These are phyloP conservation scores for Platycheirus rosarum DNA, from an alignment of 2,888 invertebrate genomes.

Conservation along the genomic window DNA sequence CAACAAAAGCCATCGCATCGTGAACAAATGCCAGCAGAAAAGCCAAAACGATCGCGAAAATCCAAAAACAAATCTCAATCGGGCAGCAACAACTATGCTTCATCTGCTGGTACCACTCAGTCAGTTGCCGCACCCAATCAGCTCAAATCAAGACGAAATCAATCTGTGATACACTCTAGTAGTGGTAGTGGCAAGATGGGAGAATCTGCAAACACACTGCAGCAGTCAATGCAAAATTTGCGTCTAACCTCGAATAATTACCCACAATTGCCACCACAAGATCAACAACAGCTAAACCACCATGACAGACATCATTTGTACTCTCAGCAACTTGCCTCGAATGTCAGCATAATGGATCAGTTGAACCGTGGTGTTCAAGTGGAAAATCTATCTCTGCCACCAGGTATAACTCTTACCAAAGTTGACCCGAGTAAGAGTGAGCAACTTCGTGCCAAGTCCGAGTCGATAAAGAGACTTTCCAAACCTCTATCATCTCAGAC, in stretches of 20 bases:
- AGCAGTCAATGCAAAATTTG: conserved; percentile 79
- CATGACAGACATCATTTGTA: conserved; percentile 67
- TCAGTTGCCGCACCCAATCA: conserved; percentile 19
- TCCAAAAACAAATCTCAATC: conserved; percentile 62
- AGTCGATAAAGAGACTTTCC: conserved; percentile 81
- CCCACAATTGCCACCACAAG: conserved; percentile 69
- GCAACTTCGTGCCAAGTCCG: conserved; percentile 80
- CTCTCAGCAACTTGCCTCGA: conserved; percentile 64
- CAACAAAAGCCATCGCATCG: conserved; percentile 62
- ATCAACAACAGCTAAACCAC: conserved; percentile 50
- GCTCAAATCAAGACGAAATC: conserved; percentile 65
- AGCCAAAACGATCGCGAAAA: conserved; percentile 63
- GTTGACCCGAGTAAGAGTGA: conserved; percentile 85
- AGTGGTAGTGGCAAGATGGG: conserved; percentile 40
- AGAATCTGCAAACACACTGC: conserved; percentile 75
- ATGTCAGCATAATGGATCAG: conserved; percentile 83
- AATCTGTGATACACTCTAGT: conserved; percentile 69
- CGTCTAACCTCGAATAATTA: conserved; percentile 76
- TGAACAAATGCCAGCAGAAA: conserved; percentile 38
- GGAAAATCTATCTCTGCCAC: conserved; percentile 87
- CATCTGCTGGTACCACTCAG: not conserved
- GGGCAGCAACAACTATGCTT: conserved; percentile 18
- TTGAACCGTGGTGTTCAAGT: conserved; percentile 83
- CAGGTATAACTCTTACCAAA: conserved; percentile 91
- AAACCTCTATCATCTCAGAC: conserved; percentile 77